Base-by-base conservation (phyloP, 2,113 vertebrate genomes). In the Colinus virginianus region DNA sequence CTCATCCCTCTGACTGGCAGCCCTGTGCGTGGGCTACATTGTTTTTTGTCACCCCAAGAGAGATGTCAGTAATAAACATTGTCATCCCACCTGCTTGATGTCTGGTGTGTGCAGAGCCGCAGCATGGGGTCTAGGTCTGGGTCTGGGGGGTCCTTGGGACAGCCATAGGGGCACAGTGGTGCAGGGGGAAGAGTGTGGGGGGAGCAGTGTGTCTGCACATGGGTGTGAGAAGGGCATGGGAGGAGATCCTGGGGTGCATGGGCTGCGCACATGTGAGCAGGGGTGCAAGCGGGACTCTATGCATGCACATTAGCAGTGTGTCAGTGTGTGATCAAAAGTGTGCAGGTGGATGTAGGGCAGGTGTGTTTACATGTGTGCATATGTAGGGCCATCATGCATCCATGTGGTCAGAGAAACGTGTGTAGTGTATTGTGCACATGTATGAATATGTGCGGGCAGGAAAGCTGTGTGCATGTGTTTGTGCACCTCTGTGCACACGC, bases 31-130 rank as follows among this genome's bases (percentile, higher is more conserved):
- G 34, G 94, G 78, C 82, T 91, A 11, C 32, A 42, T 85, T 79
- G 82, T 71, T 83, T 76, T 90, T 77, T 90, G 91, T 63, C 64
- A 79, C 64, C 32, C 62, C 18, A n/a, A 64, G 61, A 80, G 22
- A 83, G 45, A 6, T 62, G 66, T 1, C 63, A 1, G 22, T 91
- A 96, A 96, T 96, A 96, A 96, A 96, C 55, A 42, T 85, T 68
- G 79, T 95, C 59, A 67, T 88, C 38, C 68, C 59, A 83, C 20
- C 13, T 0, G 6, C 34, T 28, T 0, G 1, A 25, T 94, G 10
- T 95, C 26, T 90, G 55, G 32, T 48, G 21, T 0, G 0, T 62
- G n/a, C 32, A 45, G 71, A 78, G 40, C 17, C 22, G 16, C 23
- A 72, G 40, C 36, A 2, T 0, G 0, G 19, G 74, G 59, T 67